phyloP scores from a whole-genome alignment of 2,888 invertebrate species.

The Lasioglossum pauxillum region DNA sequence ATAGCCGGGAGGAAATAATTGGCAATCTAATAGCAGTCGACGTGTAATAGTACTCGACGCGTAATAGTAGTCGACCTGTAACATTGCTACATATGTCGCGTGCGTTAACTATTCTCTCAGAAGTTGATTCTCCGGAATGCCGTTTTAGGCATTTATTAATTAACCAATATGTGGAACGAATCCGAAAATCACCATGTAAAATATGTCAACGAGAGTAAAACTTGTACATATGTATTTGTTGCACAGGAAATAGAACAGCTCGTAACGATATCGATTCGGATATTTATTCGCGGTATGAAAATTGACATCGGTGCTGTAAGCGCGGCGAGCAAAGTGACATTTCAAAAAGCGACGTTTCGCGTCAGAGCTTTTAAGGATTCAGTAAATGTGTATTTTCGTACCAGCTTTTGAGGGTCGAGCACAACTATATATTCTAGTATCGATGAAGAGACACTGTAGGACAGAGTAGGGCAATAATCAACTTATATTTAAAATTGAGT shows the following conservation, averaged over 20 bases:
- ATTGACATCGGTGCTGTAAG: background rate
- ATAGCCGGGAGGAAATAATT: slow-evolving; percentile 13
- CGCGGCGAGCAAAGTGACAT: background rate
- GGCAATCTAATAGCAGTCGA: background rate
- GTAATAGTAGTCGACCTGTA: background rate
- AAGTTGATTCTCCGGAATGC: background rate
- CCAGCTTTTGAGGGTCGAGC: background rate
- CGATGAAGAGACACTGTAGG: background rate
- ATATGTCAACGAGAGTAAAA: background rate
- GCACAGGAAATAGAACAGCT: background rate
- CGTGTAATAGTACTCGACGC: background rate
- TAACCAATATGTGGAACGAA: background rate
- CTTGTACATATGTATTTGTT: background rate
- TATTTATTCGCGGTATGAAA: background rate
- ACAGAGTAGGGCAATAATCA: no score
- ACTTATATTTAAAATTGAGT: no score
- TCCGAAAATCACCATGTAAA: background rate
- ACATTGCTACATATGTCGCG: background rate
- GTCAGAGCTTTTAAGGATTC: background rate
- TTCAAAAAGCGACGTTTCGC: background rate
- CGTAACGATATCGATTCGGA: background rate
- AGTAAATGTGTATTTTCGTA: background rate
- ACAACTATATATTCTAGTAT: background rate
- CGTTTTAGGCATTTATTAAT: background rate
- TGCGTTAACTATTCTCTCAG: background rate